phyloP scores from a whole-genome alignment of 2,797 vertebrate genomes.

The Brachymystax lenok region DNA sequence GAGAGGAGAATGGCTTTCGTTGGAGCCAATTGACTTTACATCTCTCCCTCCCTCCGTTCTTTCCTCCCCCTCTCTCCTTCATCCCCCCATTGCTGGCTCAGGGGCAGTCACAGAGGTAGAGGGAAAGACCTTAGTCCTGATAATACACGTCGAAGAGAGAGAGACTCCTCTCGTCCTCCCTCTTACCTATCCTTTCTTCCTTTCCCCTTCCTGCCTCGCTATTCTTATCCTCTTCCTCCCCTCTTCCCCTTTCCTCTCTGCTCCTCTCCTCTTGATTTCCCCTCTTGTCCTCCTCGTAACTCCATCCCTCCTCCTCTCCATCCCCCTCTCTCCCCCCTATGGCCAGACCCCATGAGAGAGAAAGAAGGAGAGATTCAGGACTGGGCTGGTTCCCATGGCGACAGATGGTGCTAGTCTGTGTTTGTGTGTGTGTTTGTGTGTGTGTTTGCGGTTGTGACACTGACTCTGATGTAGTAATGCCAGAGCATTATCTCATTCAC shows the following conservation, averaged over 20 bases:
- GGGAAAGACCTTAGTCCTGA: slow-evolving; percentile 5
- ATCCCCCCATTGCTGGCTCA: slow-evolving; percentile 19
- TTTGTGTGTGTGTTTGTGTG: slow-evolving; percentile 1
- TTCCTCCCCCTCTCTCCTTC: slow-evolving; percentile 17
- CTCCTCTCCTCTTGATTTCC: slow-evolving; percentile 3
- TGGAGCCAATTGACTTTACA: slow-evolving; percentile 51
- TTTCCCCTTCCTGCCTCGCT: background rate
- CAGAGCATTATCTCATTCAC: slow-evolving; percentile 69
- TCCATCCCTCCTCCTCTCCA: slow-evolving; percentile 2
- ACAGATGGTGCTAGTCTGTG: slow-evolving; percentile 4
- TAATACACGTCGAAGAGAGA: background rate
- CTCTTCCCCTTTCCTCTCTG: background rate
- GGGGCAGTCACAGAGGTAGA: slow-evolving; percentile 31
- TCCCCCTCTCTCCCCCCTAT: slow-evolving; percentile 4
- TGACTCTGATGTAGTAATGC: slow-evolving; percentile 75
- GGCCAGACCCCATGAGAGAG: slow-evolving; percentile 18
- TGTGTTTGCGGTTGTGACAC: slow-evolving; percentile 47
- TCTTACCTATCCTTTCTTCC: background rate
- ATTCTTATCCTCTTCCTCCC: slow-evolving; percentile 16
- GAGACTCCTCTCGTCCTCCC: background rate
- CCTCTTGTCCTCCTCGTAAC: slow-evolving; percentile 8
- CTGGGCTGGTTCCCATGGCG: slow-evolving; percentile 59
- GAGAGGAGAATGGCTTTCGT: slow-evolving; percentile 39
- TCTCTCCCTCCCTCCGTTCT: slow-evolving; percentile 7
- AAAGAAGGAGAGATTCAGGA: slow-evolving; percentile 44